These are phyloP conservation scores for Geotrypetes seraphini DNA, from an alignment of 2,797 vertebrate species.

Conservation along the genomic window DNA sequence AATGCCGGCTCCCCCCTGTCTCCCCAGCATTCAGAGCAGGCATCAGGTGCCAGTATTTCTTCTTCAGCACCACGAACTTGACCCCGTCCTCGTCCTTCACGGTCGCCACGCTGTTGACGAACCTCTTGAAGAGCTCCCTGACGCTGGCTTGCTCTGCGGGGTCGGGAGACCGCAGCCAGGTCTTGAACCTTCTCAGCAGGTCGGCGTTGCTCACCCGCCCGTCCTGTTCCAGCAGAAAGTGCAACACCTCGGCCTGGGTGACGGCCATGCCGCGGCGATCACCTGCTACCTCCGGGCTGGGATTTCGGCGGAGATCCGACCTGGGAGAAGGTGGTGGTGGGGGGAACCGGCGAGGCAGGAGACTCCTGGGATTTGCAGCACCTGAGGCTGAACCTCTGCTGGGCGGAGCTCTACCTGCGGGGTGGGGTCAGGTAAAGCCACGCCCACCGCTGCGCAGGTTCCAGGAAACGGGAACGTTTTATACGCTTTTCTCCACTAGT, in stretches of 20 bases:
- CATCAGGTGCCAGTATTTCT: constrained; percentile 29
- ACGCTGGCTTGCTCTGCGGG: constrained; percentile 50
- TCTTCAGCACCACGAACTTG: constrained; percentile 63
- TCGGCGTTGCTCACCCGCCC: constrained; percentile 64
- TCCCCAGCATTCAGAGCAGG: neutral
- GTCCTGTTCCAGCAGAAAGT: constrained; percentile 52
- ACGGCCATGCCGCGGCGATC: constrained; percentile 29
- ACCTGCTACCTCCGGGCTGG: constrained; percentile 13
- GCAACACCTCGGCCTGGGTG: constrained; percentile 61
- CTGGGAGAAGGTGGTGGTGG: too few relatives aligned
- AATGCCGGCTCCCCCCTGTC: neutral
- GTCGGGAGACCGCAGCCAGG: constrained; percentile 52
- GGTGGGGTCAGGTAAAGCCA: neutral
- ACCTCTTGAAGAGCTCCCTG: constrained; percentile 66
- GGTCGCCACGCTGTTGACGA: constrained; percentile 69
- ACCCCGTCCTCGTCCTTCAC: constrained; percentile 65
- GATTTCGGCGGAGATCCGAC: too few relatives aligned
- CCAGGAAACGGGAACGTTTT: too few relatives aligned
- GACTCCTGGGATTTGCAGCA: too few relatives aligned
- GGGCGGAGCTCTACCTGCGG: neutral
- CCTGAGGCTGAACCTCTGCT: neutral
- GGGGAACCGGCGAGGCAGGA: too few relatives aligned
- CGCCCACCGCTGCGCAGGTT: neutral
- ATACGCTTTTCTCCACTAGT: too few relatives aligned
- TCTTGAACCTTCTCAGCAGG: constrained; percentile 59